Percentiles rank a stretch among this genome's conserved stretches.
phyloP scores from a whole-genome alignment of 2,888 invertebrate genomes.

The Hirtodrosophila trivittata region DNA sequence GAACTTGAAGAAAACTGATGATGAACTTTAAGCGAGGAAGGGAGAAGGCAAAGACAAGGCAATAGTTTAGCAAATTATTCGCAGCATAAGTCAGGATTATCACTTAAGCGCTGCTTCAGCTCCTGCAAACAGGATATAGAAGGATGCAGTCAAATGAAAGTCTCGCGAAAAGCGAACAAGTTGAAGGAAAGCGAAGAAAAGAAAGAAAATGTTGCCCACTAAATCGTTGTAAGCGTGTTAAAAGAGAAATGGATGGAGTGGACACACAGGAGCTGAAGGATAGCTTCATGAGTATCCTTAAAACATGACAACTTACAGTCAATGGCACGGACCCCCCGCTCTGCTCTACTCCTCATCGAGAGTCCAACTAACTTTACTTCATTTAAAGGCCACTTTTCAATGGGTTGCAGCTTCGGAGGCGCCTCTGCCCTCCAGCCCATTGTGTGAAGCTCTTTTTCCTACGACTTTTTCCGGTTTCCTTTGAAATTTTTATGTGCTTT shows the following conservation, averaged over 20 bases:
- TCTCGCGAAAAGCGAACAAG: slow-evolving; percentile 44
- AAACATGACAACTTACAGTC: slow-evolving; percentile 62
- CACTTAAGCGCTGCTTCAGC: slow-evolving; percentile 58
- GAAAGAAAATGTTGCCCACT: slow-evolving; percentile 40
- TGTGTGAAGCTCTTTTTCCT: background rate
- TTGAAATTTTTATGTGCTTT: slow-evolving; percentile 32
- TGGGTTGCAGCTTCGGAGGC: slow-evolving; percentile 18
- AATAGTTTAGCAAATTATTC: slow-evolving; percentile 74
- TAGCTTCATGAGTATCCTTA: slow-evolving; percentile 14
- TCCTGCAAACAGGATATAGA: slow-evolving; percentile 21
- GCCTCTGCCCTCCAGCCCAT: background rate
- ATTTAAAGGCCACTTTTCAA: slow-evolving; percentile 76
- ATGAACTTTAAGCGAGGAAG: slow-evolving; percentile 33
- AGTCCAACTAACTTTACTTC: slow-evolving; percentile 60
- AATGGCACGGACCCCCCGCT: slow-evolving; percentile 61
- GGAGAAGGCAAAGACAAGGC: slow-evolving; percentile 13
- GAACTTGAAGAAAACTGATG: slow-evolving; percentile 5
- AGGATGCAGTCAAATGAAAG: slow-evolving; percentile 53
- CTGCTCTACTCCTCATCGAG: too few species aligned
- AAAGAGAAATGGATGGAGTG: slow-evolving; percentile 42
- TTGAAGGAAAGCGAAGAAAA: slow-evolving; percentile 32
- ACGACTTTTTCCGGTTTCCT: too few species aligned
- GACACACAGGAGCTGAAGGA: slow-evolving; percentile 24
- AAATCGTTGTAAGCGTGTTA: slow-evolving; percentile 67
- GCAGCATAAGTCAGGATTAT: slow-evolving; percentile 78